Percentiles rank a stretch among this genome's conserved stretches.
Evolutionary conservation across 1,140 invertebrate genomes (phyloP).

Genomic region (Eurosta solidaginis): DNA sequence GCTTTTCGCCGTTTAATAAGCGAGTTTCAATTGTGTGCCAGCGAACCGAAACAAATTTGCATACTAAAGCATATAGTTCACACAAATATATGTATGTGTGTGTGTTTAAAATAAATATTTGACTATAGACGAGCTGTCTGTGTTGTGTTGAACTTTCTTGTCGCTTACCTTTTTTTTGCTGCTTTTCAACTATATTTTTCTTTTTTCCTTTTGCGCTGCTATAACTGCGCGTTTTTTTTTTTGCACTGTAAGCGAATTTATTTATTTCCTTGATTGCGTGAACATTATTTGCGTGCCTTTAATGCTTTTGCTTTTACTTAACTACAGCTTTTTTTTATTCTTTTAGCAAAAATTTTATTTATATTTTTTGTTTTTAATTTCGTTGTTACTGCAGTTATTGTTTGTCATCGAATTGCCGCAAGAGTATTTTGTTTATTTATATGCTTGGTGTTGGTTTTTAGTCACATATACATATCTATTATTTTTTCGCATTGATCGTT

Average conservation of each 20-base stretch:
- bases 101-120: neutral
- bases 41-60: neutral
- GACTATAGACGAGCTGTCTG: neutral
- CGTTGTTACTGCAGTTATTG: slow-evolving; percentile 13
- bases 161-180: neutral
- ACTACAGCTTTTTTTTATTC: neutral
- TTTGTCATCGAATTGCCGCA: slow-evolving; percentile 1
- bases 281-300: slow-evolving; percentile 10
- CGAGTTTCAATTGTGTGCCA: neutral
- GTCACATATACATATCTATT: neutral
- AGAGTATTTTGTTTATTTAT: neutral
- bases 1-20: neutral
- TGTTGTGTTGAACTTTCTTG: neutral
- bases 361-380: neutral
- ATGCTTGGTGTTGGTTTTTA: neutral
- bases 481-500: neutral
- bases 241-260: neutral
- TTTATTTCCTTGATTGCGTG: slow-evolving; percentile 13
- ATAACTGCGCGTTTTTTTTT: neutral
- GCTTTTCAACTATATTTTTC: neutral
- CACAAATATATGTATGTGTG: neutral
- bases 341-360: neutral
- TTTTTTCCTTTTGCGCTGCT: neutral
- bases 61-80: too few species aligned
- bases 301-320: neutral